Base-by-base conservation (phyloP, 2,888 invertebrate species). In the Erebia aethiops region DNA sequence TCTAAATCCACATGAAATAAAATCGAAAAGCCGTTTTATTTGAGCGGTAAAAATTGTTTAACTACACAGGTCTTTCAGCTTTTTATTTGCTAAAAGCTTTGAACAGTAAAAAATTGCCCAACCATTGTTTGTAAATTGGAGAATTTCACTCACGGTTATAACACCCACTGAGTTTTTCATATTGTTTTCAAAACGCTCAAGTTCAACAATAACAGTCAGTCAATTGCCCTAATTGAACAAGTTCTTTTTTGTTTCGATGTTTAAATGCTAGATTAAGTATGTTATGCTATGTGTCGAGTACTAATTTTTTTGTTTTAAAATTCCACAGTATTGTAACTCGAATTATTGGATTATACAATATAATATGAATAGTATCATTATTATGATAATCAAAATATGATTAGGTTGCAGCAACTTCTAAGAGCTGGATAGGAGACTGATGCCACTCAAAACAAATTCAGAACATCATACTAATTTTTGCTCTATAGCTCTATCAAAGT, bases 101-200 rank as follows among this genome's bases (percentile, higher is more conserved):
- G 70, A 72, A 74, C 74, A 74, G 64, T 70, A 74, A 70, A 67
- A 72, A 72, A 70, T 72, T 72, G 68, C 70, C 52, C 63, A 60
- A 60, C 70, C 68, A 72, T 74, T 74, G 72, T 72, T 74, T 70
- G 70, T 66, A 66, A 72, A 74, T 74, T 74, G 74, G 72, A 67
- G 68, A 72, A 74, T 66, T 72, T 74, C 72, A 70, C 66, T 66
- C 63, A 62, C 70, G 52, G 68, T 70, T 72, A 72, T 72, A 74
- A 70, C 70, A 67, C 70, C 66, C 70, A 26, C 69, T 46, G 73
- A 69, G 71, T 60, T 72, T 74, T 74, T 70, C 68, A 70, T 70
- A 72, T 74, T 72, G 70, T 72, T 69, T 70, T 60, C 66, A 73
- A 72, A 73, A 71, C 69, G 69, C 71, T 69, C 63, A 70, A 73